Evolutionary conservation across 1,140 invertebrate genomes (phyloP), one percentile per base, ranked within the genome.

Genomic region (Dendroctonus valens): DNA sequence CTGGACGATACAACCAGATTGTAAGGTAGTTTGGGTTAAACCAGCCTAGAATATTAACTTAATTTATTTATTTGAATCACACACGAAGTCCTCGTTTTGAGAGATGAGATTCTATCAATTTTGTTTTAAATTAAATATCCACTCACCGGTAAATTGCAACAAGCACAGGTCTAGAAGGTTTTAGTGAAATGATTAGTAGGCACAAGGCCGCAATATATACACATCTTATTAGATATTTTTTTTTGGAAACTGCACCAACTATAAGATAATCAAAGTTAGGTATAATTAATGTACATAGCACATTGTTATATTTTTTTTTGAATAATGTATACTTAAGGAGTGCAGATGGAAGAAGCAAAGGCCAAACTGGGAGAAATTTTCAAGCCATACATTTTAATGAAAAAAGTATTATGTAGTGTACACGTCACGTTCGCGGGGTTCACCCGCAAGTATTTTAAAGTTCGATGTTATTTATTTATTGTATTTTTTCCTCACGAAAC

Each of bases 1-100:
- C 75, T 92, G 37, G 89, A 91, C 65, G 90, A 91, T 73, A 85
- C 89, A 64, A 84, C 67, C 11, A 66, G 70, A 40, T 59, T 71
- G 5, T 69, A 69, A 70, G 39, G 9, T 46, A 46, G 12, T 26
- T 26, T 26, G 26, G 26, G 26, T 26, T 26, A 26, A 26, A 26
- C 26, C 40, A 61, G 48, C 39, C n/a, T 7, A 49, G 26, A 58
- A 41, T 11, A 15, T 58, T 42, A 41, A 41, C 38, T 58, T 58
- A 40, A n/a, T 58, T 58, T 58, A 58, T 44, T 58, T 58, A 58
- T 58, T 58, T 11, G 44, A 42, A n/a, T 14, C 41, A 58, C 12
- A 42, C 41, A 41, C 7, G 38, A 39, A n/a, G n/a, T n/a, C n/a
- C n/a, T n/a, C n/a, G n/a, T n/a, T n/a, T n/a, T n/a, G 41, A 57